These are phyloP conservation scores for Myotis brandtii DNA, from an alignment of 2,113 vertebrate species.

Conservation along the genomic window DNA sequence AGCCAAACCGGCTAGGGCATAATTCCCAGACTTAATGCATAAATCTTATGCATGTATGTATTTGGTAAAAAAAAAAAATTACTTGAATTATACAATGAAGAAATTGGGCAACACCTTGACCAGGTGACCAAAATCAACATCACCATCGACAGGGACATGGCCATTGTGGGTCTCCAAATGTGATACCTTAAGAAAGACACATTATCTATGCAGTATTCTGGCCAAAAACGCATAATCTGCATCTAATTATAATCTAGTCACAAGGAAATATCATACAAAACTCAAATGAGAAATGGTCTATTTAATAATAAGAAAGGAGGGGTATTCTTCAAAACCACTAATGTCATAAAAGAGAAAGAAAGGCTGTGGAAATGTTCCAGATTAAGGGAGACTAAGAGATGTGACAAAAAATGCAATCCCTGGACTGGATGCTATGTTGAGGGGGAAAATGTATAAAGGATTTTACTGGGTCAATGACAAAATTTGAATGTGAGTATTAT, in stretches of 20 bases:
- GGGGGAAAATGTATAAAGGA: not conserved
- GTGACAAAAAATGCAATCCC: not conserved
- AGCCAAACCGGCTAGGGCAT: too few relatives aligned
- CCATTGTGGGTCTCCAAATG: not conserved
- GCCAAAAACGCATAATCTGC: not conserved
- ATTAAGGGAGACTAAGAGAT: not conserved
- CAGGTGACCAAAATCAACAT: not conserved
- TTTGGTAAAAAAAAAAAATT: not conserved
- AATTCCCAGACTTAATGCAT: not conserved
- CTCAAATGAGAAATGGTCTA: not conserved
- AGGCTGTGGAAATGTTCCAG: not conserved
- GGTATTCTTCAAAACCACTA: not conserved
- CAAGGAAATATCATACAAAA: not conserved
- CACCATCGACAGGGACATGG: not conserved
- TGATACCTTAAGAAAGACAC: not conserved
- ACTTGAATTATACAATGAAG: not conserved
- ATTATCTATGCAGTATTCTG: not conserved
- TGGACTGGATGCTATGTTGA: slow-evolving; percentile 1
- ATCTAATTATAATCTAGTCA: not conserved
- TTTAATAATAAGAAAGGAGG: not conserved
- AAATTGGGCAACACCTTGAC: not conserved
- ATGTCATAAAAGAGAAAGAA: slow-evolving; percentile 26
- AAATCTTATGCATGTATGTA: not conserved
- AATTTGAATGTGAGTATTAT: not conserved
- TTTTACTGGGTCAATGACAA: not conserved